Percentiles rank a stretch among this genome's conserved stretches.
phyloP scores from a whole-genome alignment of 2,888 invertebrate species.

The Thyatira batis region DNA sequence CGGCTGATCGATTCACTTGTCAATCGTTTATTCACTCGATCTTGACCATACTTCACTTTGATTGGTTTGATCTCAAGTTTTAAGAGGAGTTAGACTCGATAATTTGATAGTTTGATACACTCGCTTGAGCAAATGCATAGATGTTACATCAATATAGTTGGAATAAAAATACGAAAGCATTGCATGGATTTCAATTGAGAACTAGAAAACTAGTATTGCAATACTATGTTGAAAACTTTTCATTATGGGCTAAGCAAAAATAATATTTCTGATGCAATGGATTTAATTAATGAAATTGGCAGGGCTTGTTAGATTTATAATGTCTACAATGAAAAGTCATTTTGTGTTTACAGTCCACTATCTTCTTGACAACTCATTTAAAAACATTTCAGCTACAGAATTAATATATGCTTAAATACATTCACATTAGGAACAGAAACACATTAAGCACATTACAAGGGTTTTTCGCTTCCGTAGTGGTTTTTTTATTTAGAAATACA shows the following conservation, averaged over 20 bases:
- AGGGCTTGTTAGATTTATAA: constrained; percentile 37
- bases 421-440: constrained; percentile 38
- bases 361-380: constrained; percentile 53
- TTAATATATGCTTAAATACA: constrained; percentile 34
- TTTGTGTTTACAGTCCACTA: constrained; percentile 39
- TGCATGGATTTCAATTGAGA: constrained; percentile 65
- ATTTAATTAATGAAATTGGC: constrained; percentile 47
- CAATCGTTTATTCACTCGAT: constrained; percentile 70
- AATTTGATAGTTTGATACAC: constrained; percentile 54
- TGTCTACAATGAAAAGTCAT: constrained; percentile 72
- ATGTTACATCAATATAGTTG: constrained; percentile 49
- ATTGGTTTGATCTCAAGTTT: constrained; percentile 69
- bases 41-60: constrained; percentile 75
- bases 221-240: constrained; percentile 56
- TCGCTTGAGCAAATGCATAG: constrained; percentile 69
- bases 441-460: constrained; percentile 53
- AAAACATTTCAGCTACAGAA: constrained; percentile 27
- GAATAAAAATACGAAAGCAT: constrained; percentile 43
- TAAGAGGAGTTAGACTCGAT: constrained; percentile 64
- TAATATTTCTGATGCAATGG: constrained; percentile 32
- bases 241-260: constrained; percentile 59
- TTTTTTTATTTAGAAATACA: constrained; percentile 9
- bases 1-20: constrained; percentile 77
- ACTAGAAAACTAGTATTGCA: constrained; percentile 9
- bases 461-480: constrained; percentile 53